A percentile compares a stretch with the other conserved stretches of the same genome.
These are phyloP conservation scores for Leptatherina wallacei DNA, from an alignment of 2,797 vertebrate species.

Conservation along the genomic window DNA sequence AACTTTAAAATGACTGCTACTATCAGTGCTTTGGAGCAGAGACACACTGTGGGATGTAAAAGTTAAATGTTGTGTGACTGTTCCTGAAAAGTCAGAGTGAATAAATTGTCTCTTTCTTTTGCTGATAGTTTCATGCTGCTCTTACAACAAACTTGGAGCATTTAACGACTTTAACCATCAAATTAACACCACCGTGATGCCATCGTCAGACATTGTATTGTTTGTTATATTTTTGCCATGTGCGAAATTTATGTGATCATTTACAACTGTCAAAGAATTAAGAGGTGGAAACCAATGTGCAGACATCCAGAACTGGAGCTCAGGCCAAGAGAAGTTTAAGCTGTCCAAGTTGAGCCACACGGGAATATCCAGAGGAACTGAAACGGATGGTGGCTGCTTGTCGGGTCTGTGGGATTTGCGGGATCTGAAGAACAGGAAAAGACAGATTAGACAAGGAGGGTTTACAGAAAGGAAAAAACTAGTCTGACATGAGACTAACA, in stretches of 20 bases:
- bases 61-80: slow-evolving; percentile 16
- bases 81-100: slow-evolving; percentile 29
- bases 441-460: neutral
- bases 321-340: neutral
- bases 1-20: slow-evolving; percentile 49
- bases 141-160: slow-evolving; percentile 14
- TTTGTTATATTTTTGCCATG: slow-evolving; percentile 1
- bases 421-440: neutral
- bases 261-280: neutral
- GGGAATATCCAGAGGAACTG: neutral
- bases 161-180: slow-evolving; percentile 12
- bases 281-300: neutral
- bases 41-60: slow-evolving; percentile 37
- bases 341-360: neutral
- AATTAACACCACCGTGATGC: neutral
- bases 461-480: neutral
- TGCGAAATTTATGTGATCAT: slow-evolving; percentile 11
- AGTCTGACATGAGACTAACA: neutral
- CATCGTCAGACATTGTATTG: neutral
- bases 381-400: neutral
- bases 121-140: slow-evolving; percentile 44
- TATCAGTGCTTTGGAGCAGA: slow-evolving; percentile 39
- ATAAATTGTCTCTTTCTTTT: neutral
- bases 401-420: neutral
- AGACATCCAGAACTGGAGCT: neutral